phyloP scores from a whole-genome alignment of 1,140 invertebrate genomes.

The Pogonomyrmex barbatus region DNA sequence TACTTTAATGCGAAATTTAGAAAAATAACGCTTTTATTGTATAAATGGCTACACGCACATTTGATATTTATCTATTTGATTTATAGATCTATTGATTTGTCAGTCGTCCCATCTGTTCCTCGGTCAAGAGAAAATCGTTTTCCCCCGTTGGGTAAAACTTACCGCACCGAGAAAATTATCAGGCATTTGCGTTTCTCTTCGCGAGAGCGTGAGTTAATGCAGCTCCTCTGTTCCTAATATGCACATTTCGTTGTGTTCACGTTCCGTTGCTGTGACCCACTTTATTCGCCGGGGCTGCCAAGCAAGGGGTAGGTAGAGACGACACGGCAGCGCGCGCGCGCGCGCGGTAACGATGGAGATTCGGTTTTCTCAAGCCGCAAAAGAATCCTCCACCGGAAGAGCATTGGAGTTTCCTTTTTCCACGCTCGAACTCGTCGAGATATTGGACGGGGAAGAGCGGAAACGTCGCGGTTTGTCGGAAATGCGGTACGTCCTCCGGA shows the following conservation, averaged over 20 bases:
- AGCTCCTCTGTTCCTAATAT: conserved; percentile 32
- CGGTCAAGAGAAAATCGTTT: not conserved
- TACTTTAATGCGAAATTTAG: not conserved
- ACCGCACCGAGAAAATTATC: conserved; percentile 37
- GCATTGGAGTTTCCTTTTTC: conserved; percentile 26
- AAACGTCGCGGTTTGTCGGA: conserved; percentile 33
- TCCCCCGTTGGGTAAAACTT: not conserved
- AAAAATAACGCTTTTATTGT: not conserved
- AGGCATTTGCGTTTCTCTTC: conserved; percentile 34
- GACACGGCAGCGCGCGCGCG: conserved; percentile 4
- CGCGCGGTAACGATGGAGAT: conserved; percentile 24
- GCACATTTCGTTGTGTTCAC: conserved; percentile 20
- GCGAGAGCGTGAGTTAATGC: conserved; percentile 14
- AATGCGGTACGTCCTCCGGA: not conserved
- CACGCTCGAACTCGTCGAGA: conserved; percentile 42
- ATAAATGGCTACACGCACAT: too few relatives aligned
- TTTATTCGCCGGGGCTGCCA: conserved; percentile 3
- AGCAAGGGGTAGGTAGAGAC: not conserved
- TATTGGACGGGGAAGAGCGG: conserved; percentile 26
- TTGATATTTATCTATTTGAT: not conserved
- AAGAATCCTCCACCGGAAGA: not conserved
- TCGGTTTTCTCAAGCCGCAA: conserved; percentile 25
- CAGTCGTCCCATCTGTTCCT: not conserved
- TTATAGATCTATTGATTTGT: not conserved
- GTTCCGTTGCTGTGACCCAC: conserved; percentile 4